Conservation (phyloP, 1,140 invertebrate genomes). For the Drosophila truncata region DNA sequence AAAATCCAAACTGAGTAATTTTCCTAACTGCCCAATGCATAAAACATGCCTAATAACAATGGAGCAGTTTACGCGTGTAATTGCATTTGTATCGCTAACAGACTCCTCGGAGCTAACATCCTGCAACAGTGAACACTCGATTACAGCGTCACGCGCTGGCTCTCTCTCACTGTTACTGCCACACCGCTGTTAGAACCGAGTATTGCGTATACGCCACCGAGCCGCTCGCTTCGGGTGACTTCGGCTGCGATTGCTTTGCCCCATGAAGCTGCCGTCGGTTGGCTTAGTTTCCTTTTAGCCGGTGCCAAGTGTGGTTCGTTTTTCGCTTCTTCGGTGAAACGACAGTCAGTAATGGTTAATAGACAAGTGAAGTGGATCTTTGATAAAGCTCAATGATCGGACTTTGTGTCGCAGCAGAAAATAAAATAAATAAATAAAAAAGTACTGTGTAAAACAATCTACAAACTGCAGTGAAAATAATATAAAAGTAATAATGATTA, state of each 20-base stretch:
- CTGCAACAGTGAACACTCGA: conserved; percentile 20
- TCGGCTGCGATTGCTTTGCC: conserved; percentile 29
- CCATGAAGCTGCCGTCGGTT: conserved; percentile 25
- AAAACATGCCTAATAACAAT: conserved; percentile 53
- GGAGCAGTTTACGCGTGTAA: conserved; percentile 50
- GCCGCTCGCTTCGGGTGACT: conserved; percentile 21
- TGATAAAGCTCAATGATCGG: conserved; percentile 4
- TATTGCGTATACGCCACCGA: conserved; percentile 61
- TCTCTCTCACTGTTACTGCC: conserved; percentile 19
- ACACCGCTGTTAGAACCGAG: conserved; percentile 13
- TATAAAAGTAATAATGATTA: background rate
- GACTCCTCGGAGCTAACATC: conserved; percentile 13
- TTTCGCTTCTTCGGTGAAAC: conserved; percentile 34
- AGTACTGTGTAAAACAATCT: background rate
- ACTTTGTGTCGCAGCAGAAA: background rate
- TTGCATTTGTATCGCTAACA: conserved; percentile 53
- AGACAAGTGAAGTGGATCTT: conserved; percentile 9
- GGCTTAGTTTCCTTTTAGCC: conserved; percentile 75
- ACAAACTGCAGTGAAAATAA: background rate
- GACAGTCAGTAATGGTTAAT: conserved; percentile 20
- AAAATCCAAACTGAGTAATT: conserved; percentile 35
- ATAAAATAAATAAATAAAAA: too few relatives aligned
- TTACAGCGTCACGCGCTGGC: background rate
- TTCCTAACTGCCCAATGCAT: conserved; percentile 33
- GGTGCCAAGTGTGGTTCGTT: conserved; percentile 60